Conservation (phyloP, 92 coral and sea anemone genomes). For the Phenganax marumi region DNA sequence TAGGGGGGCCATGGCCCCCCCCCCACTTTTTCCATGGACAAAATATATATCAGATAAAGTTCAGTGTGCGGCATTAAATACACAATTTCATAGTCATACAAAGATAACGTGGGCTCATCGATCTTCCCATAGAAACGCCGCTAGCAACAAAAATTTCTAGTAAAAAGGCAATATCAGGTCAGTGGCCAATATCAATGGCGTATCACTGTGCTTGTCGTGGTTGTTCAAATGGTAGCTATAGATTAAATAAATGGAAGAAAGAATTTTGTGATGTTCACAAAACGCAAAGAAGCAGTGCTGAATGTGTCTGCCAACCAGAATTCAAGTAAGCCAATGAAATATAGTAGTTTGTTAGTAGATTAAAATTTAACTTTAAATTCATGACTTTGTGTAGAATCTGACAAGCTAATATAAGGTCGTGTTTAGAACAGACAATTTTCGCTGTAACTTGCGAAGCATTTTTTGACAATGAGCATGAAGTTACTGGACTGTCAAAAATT, state of each 20-base stretch:
- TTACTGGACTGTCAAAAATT: too few relatives aligned
- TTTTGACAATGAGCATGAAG: too few relatives aligned
- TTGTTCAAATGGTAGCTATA: conserved; percentile 1
- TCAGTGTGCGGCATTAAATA: too few relatives aligned
- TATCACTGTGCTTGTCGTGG: conserved; percentile 1
- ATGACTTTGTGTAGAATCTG: too few relatives aligned
- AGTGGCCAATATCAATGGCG: background rate
- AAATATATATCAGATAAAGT: too few relatives aligned
- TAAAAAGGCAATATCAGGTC: background rate
- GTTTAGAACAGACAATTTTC: too few relatives aligned
- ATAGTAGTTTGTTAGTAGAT: too few relatives aligned
- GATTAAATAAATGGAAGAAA: background rate
- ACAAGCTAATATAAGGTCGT: too few relatives aligned
- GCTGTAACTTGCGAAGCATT: too few relatives aligned
- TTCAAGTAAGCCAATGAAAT: background rate
- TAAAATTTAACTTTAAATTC: too few relatives aligned
- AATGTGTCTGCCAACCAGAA: background rate
- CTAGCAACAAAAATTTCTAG: background rate
- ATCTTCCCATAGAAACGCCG: background rate
- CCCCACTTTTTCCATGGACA: too few relatives aligned
- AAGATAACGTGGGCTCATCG: background rate
- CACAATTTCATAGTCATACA: background rate
- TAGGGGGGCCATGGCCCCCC: too few relatives aligned
- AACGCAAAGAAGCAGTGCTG: background rate
- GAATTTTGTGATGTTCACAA: background rate